These are phyloP conservation scores for Xiphophorus birchmanni DNA, from an alignment of 2,797 vertebrate genomes.

Conservation along the genomic window DNA sequence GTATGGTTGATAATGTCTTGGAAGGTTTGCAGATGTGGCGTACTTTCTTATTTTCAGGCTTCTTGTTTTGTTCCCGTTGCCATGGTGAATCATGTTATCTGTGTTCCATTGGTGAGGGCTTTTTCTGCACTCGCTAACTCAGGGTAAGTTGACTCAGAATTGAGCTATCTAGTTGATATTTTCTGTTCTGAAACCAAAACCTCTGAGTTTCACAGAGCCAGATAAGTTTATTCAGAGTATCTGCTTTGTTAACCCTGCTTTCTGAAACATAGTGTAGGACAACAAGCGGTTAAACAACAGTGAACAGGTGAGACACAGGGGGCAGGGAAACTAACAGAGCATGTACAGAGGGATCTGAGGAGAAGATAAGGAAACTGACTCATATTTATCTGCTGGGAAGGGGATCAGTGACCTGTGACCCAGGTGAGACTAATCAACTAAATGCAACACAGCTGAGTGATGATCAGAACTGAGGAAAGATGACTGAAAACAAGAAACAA, in stretches of 20 bases:
- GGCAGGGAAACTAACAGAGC: neutral
- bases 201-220: too few species aligned
- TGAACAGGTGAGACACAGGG: neutral
- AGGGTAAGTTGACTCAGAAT: too few species aligned
- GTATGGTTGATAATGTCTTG: neutral
- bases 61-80: too few species aligned
- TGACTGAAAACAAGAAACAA: neutral
- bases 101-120: too few species aligned
- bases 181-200: too few species aligned
- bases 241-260: too few species aligned
- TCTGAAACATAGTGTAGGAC: neutral
- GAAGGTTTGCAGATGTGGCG: too few species aligned
- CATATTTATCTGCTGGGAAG: neutral
- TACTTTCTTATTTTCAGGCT: too few species aligned
- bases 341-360: neutral
- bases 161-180: too few species aligned
- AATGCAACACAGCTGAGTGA: neutral
- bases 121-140: too few species aligned
- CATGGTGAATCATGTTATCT: too few species aligned
- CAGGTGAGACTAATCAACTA: neutral
- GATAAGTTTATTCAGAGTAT: too few species aligned
- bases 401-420: neutral
- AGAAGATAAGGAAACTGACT: neutral
- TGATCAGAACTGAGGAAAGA: neutral
- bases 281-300: neutral